Base-by-base conservation (phyloP, 2,797 vertebrate species). In the Melanotaenia boesemani region DNA sequence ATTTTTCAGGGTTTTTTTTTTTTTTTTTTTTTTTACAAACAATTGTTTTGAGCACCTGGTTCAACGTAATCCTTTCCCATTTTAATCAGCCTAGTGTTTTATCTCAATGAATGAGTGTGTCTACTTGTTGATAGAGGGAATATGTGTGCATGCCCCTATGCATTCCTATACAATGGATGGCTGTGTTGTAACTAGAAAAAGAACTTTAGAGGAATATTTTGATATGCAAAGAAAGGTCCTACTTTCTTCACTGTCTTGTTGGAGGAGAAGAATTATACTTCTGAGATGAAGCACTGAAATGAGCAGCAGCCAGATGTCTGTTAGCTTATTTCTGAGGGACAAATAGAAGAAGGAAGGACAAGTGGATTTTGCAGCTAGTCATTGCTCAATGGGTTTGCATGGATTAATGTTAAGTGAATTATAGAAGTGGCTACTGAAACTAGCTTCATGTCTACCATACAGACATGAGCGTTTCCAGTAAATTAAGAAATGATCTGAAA, bases 81-180 rank as follows among this genome's bases (percentile, higher is more conserved):
- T 92, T 90, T 92, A 91, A 92, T 92, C 90, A 91, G 74, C 68
- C 70, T 74, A 83, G 83, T 79, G 82, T 88, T 82, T 89, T 87
- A 70, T 89, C 72, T 87, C 82, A 86, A 74, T 83, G 86, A 81
- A 76, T 88, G 76, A 81, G 74, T 63, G 76, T 77, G 81, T 77
- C 56, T 55, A 36, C 63, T 48, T 62, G 63, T 55, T 66, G 60
- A 65, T 67, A 61, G 67, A 70, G n/a, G 63, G 26, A 0, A 58
- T 50, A 46, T 77, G 66, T 69, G 52, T 84, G 64, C 77, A 75
- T 67, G 72, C 67, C 69, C 70, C 67, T 77, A 57, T 79, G 70
- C 41, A 26, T 44, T 72, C 44, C 32, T 30, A 56, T 24, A 34
- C 44, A 44, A 50, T 46, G 74, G 63, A 54, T 75, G 74, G 74